These are phyloP conservation scores for Amblyjoppa proteus DNA, from an alignment of 2,888 invertebrate species.

Conservation along the genomic window DNA sequence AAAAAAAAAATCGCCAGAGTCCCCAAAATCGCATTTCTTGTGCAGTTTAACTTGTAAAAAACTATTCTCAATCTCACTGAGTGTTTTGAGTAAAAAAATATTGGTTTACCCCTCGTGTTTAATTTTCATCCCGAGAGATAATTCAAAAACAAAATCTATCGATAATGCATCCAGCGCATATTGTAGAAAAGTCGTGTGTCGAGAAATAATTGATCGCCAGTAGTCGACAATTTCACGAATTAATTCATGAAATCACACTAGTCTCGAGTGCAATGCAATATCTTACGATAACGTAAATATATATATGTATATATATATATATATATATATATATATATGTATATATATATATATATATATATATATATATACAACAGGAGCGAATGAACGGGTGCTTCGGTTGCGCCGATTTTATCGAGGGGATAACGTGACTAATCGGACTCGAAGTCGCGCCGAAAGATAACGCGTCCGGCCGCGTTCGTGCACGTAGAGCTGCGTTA, in stretches of 20 bases:
- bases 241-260: slow-evolving; percentile 5
- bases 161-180: neutral
- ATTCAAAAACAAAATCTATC: neutral
- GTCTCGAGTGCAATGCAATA: neutral
- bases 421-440: slow-evolving; percentile 59
- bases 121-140: neutral
- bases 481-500: slow-evolving; percentile 25
- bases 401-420: slow-evolving; percentile 50
- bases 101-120: neutral
- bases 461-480: slow-evolving; percentile 37
- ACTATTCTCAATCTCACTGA: too few relatives aligned
- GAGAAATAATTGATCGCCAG: neutral
- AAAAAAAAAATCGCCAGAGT: too few relatives aligned
- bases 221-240: neutral
- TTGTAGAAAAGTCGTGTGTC: neutral
- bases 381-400: slow-evolving; percentile 25
- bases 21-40: too few relatives aligned
- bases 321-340: neutral
- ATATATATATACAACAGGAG: neutral
- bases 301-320: neutral
- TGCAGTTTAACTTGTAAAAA: too few relatives aligned
- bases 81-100: too few relatives aligned
- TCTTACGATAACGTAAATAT: neutral
- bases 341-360: neutral
- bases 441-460: slow-evolving; percentile 45